Evolutionary conservation across 2,797 vertebrate species (phyloP).

Genomic region (Hypotaenidia okinawae): DNA sequence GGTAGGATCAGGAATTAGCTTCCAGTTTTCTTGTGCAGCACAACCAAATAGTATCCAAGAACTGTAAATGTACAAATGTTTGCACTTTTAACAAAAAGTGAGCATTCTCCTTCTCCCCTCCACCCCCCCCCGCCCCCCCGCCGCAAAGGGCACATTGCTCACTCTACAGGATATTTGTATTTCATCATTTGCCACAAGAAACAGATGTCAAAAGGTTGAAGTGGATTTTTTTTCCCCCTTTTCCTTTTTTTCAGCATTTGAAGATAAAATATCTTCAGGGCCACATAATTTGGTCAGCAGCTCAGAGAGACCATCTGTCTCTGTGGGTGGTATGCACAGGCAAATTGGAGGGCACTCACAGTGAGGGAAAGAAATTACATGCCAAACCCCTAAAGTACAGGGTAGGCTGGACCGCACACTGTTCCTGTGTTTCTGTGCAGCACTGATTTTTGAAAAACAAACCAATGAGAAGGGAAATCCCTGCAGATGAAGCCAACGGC

Average conservation of each 20-base stretch:
- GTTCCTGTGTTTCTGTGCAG: neutral
- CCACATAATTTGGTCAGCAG: conserved; percentile 40
- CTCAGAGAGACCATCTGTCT: conserved; percentile 30
- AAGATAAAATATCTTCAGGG: neutral
- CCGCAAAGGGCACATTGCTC: neutral
- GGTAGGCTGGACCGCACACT: neutral
- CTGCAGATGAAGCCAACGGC: neutral
- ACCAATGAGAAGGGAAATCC: conserved; percentile 1
- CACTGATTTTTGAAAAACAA: neutral
- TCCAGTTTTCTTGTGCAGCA: neutral
- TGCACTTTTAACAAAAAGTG: neutral
- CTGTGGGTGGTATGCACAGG: conserved; percentile 27
- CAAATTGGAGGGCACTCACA: neutral
- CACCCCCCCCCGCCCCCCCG: too few relatives aligned
- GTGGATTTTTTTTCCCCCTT: neutral
- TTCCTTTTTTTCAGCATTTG: neutral
- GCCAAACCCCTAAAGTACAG: conserved; percentile 9
- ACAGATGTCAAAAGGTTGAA: neutral
- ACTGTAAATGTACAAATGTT: neutral
- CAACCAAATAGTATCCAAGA: neutral
- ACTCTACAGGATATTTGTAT: neutral
- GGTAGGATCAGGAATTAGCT: neutral
- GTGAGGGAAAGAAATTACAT: neutral
- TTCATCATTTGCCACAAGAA: conserved; percentile 32
- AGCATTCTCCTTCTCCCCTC: neutral